phyloP scores from a whole-genome alignment of 2,113 vertebrate species.

The Nesoenas mayeri region DNA sequence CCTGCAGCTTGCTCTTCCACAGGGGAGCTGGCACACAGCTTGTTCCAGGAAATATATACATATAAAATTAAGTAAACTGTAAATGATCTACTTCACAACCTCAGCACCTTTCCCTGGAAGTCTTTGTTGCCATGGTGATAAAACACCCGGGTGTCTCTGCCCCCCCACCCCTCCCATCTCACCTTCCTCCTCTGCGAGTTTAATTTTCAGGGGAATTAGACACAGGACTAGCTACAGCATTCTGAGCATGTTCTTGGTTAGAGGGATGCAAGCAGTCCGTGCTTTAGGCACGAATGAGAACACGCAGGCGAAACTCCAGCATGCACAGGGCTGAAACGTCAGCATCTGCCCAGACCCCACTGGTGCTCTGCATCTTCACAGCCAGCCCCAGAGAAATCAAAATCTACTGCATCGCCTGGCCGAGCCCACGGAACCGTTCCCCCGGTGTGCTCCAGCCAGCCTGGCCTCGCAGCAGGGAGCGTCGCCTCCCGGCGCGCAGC shows the following conservation, averaged over 20 bases:
- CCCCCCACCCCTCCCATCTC: background rate
- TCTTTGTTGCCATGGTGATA: conserved; percentile 34
- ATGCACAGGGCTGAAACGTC: background rate
- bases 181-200: background rate
- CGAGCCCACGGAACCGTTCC: background rate
- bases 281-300: background rate
- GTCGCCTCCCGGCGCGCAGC: background rate
- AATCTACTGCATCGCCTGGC: background rate
- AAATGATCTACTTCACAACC: conserved; percentile 21
- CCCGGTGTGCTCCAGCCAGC: fast-evolving
- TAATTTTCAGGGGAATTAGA: background rate
- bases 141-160: background rate
- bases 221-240: background rate
- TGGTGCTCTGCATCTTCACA: fast-evolving
- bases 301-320: fast-evolving
- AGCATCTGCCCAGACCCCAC: background rate
- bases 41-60: background rate
- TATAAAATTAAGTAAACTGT: background rate
- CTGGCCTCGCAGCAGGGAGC: background rate
- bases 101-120: conserved; percentile 24
- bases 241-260: background rate
- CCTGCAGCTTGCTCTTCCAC: background rate
- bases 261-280: background rate
- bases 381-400: fast-evolving
- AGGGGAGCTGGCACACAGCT: background rate